phyloP scores from a whole-genome alignment of 2,113 vertebrate species.

The Turnix velox region DNA sequence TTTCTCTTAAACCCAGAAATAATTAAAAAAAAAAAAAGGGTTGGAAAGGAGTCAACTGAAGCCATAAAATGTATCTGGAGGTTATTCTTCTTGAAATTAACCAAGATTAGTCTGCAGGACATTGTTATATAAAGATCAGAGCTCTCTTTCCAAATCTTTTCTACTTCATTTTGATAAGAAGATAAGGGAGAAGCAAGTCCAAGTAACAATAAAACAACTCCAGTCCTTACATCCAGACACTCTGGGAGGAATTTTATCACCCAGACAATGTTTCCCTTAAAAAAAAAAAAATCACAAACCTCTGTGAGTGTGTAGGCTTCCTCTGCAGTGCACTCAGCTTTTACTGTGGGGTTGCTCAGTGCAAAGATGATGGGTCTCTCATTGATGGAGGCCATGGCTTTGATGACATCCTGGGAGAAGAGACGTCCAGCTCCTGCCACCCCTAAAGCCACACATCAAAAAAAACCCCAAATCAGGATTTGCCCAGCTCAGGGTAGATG shows the following conservation, averaged over 20 bases:
- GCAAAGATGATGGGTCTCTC: constrained; percentile 91
- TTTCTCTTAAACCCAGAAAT: neutral
- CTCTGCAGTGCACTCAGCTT: constrained; percentile 94
- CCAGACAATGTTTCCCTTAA: too few relatives aligned
- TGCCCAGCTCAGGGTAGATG: neutral
- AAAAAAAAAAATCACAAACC: constrained; percentile 63
- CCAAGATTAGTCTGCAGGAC: neutral
- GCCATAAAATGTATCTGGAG: too few relatives aligned
- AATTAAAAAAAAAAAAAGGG: rapidly evolving
- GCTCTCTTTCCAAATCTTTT: neutral
- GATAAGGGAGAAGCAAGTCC: rapidly evolving
- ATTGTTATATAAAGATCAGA: neutral
- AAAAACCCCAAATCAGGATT: rapidly evolving
- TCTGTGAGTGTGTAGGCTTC: constrained; percentile 89
- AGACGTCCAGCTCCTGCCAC: constrained; percentile 92
- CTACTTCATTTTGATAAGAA: too few relatives aligned
- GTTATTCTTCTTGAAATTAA: neutral
- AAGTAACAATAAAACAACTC: rapidly evolving
- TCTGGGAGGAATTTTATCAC: rapidly evolving
- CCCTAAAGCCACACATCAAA: constrained; percentile 64
- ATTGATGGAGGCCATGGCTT: constrained; percentile 85
- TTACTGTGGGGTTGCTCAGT: constrained; percentile 90
- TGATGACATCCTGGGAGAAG: constrained; percentile 86
- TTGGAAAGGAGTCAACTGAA: neutral
- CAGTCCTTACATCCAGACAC: neutral